Percentiles rank a stretch among this genome's conserved stretches.
Conservation (phyloP, 2,797 vertebrate species). For the Percopsis omiscomaycus region DNA sequence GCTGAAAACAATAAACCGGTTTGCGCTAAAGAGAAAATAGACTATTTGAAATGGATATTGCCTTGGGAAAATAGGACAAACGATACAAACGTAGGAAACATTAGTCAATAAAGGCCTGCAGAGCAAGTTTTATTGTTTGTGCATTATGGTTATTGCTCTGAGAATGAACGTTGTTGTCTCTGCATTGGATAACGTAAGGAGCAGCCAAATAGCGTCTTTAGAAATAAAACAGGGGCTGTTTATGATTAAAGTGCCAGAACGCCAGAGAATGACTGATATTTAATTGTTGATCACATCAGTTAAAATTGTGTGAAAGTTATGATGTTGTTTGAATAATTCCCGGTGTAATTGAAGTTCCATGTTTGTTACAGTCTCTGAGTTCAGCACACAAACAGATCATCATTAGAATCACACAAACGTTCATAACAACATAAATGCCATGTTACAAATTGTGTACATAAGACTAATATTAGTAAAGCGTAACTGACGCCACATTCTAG, state of each 20-base stretch:
- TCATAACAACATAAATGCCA: too few species aligned
- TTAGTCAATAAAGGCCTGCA: slow-evolving; percentile 51
- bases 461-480: too few species aligned
- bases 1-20: slow-evolving; percentile 16
- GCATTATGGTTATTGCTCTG: slow-evolving; percentile 48
- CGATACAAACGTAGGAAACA: slow-evolving; percentile 35
- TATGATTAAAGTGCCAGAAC: slow-evolving; percentile 7
- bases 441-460: too few species aligned
- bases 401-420: too few species aligned
- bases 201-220: slow-evolving; percentile 31
- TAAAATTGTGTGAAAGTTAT: background rate
- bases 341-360: too few species aligned
- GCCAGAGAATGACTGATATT: slow-evolving; percentile 23
- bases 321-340: background rate
- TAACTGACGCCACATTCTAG: too few species aligned
- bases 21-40: slow-evolving; percentile 9
- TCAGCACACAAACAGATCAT: too few species aligned
- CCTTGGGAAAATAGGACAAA: slow-evolving; percentile 27
- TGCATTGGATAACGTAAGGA: slow-evolving; percentile 27
- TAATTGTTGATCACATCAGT: slow-evolving; percentile 16
- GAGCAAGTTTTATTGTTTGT: slow-evolving; percentile 38
- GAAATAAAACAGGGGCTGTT: slow-evolving; percentile 32
- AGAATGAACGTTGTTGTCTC: slow-evolving; percentile 43
- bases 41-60: slow-evolving; percentile 20
- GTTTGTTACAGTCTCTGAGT: too few species aligned